Evolutionary conservation across 2,888 invertebrate species (phyloP).

Genomic region (Polyommatus iphigenia): DNA sequence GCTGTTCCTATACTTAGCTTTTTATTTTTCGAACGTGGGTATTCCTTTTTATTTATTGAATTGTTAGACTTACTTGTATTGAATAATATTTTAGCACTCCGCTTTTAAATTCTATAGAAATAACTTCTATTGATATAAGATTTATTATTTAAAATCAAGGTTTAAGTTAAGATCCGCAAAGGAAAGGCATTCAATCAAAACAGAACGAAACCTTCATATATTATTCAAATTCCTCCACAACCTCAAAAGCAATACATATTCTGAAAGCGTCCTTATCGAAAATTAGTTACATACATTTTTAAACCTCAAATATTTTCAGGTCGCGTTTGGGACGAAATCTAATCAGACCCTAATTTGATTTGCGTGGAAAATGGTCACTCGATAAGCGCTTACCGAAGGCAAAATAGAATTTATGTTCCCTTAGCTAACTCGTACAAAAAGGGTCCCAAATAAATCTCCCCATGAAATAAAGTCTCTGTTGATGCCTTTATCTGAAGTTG

Average conservation of each 20-base stretch:
- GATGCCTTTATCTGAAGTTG: constrained; percentile 66
- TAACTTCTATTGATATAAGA: too few species aligned
- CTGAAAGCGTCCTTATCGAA: constrained; percentile 20
- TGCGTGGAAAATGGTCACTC: constrained; percentile 62
- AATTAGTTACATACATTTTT: constrained; percentile 29
- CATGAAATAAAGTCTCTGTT: constrained; percentile 68
- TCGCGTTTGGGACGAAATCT: constrained; percentile 44
- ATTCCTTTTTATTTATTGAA: too few species aligned
- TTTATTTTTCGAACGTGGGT: too few species aligned
- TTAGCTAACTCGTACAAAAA: constrained; percentile 68
- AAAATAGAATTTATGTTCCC: constrained; percentile 67
- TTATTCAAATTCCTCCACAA: neutral
- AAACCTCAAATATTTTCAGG: constrained; percentile 24
- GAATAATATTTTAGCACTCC: too few species aligned
- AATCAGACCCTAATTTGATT: constrained; percentile 72
- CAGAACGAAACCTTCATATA: neutral
- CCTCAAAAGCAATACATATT: constrained; percentile 12
- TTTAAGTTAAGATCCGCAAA: neutral
- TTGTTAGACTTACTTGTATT: too few species aligned
- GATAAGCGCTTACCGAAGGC: constrained; percentile 70
- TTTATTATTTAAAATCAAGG: neutral
- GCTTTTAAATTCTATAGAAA: too few species aligned
- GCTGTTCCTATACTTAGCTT: too few species aligned
- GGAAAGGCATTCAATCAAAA: neutral
- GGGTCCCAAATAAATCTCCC: constrained; percentile 68